phyloP scores from a whole-genome alignment of 2,113 vertebrate genomes.

The Anolis sagrei region DNA sequence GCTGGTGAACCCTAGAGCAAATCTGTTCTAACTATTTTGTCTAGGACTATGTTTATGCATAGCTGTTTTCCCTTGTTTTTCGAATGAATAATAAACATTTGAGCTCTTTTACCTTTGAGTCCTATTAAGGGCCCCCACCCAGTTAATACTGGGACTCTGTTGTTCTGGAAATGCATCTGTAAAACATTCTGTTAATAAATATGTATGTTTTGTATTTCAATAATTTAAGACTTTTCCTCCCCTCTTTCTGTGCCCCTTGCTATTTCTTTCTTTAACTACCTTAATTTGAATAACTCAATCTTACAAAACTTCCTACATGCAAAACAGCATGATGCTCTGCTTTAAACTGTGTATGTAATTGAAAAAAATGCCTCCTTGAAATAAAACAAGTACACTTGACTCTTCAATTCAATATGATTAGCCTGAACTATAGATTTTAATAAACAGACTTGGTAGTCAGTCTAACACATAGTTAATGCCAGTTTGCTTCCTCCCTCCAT shows the following conservation, averaged over 20 bases:
- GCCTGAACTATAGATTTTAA: conserved; percentile 15
- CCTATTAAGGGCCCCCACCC: conserved; percentile 1
- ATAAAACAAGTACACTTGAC: neutral
- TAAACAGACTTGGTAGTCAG: neutral
- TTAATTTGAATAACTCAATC: conserved; percentile 34
- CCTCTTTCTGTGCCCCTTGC: conserved; percentile 33
- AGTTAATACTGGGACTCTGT: neutral
- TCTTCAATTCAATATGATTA: neutral
- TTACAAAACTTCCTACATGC: conserved; percentile 23
- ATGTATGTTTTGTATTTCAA: conserved; percentile 16
- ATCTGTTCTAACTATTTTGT: neutral
- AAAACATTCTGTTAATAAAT: conserved; percentile 34
- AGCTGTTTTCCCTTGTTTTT: conserved; percentile 27
- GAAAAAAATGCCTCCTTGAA: neutral
- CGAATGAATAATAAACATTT: conserved; percentile 33
- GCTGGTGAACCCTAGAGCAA: too few species aligned
- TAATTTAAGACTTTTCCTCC: conserved; percentile 3
- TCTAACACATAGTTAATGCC: neutral
- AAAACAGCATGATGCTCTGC: conserved; percentile 30
- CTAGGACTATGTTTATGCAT: conserved; percentile 35
- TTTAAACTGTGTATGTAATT: conserved; percentile 10
- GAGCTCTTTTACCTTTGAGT: conserved; percentile 16
- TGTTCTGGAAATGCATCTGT: conserved; percentile 21
- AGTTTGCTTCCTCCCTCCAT: neutral
- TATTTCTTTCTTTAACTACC: conserved; percentile 37